A percentile compares a stretch with the other conserved stretches of the same genome.
Evolutionary conservation across 1,140 invertebrate species (phyloP).

Genomic region (Drosophila equinoxialis): DNA sequence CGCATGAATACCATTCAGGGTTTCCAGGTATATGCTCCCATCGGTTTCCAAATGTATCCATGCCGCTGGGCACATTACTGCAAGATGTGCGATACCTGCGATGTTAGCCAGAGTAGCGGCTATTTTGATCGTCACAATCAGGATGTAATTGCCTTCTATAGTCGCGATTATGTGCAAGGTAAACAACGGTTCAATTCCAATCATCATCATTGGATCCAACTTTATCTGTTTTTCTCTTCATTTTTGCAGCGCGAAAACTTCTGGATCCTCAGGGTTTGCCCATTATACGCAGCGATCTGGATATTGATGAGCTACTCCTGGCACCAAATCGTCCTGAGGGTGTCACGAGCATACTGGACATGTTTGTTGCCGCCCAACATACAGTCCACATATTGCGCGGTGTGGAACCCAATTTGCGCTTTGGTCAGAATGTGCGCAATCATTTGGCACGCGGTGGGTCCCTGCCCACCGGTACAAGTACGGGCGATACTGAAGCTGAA

Average conservation of each 20-base stretch:
- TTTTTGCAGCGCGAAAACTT: slow-evolving; percentile 86
- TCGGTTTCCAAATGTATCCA: slow-evolving; percentile 91
- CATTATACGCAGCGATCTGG: slow-evolving; percentile 86
- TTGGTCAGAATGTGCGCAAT: slow-evolving; percentile 65
- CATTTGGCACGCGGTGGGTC: slow-evolving; percentile 53
- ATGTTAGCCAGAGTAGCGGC: slow-evolving; percentile 90
- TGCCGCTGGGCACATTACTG: slow-evolving; percentile 84
- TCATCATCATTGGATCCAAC: neutral
- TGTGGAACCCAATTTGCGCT: slow-evolving; percentile 78
- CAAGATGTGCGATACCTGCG: slow-evolving; percentile 85
- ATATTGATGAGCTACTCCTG: slow-evolving; percentile 84
- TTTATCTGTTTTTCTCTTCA: neutral
- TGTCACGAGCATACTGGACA: slow-evolving; percentile 77
- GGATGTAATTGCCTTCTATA: slow-evolving; percentile 91
- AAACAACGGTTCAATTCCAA: slow-evolving; percentile 51
- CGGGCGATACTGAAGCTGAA: neutral
- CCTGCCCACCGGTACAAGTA: slow-evolving; percentile 19
- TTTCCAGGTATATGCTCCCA: slow-evolving; percentile 91
- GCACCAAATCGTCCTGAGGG: slow-evolving; percentile 37
- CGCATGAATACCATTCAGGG: slow-evolving; percentile 93
- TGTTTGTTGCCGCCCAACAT: slow-evolving; percentile 79
- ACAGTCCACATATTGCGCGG: slow-evolving; percentile 78
- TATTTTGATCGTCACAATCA: slow-evolving; percentile 90
- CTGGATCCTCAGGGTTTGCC: slow-evolving; percentile 85
- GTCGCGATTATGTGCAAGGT: slow-evolving; percentile 90